These are phyloP conservation scores for Papilio demoleus DNA, from an alignment of 2,888 invertebrate genomes.

Conservation along the genomic window DNA sequence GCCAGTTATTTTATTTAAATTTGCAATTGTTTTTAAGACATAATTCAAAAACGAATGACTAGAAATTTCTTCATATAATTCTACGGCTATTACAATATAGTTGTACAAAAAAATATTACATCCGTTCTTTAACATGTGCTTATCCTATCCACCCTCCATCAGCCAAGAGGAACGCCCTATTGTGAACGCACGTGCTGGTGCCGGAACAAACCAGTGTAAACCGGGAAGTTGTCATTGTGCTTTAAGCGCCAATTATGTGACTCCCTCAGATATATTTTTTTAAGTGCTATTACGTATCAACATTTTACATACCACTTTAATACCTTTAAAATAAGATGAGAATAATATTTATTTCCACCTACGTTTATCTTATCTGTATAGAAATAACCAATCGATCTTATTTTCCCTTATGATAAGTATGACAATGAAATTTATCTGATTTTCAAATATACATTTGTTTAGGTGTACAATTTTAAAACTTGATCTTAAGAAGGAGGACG, in stretches of 20 bases:
- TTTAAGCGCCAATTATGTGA: slow-evolving; percentile 14
- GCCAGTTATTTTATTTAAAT: no score
- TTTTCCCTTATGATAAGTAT: background rate
- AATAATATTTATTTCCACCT: background rate
- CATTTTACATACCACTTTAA: no score
- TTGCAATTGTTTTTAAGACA: no score
- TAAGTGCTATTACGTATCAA: background rate
- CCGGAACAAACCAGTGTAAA: slow-evolving; percentile 33
- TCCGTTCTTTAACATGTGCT: slow-evolving; percentile 12
- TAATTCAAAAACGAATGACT: no score
- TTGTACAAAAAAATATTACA: background rate
- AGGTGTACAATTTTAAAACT: slow-evolving; percentile 6
- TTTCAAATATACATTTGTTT: no score
- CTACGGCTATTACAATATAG: background rate
- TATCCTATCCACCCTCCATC: slow-evolving; percentile 42
- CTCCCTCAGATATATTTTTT: slow-evolving; percentile 26
- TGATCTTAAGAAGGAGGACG: slow-evolving; percentile 12
- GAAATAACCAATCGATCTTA: background rate
- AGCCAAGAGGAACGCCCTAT: slow-evolving; percentile 46
- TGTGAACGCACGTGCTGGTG: slow-evolving; percentile 54
- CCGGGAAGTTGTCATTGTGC: slow-evolving; percentile 24
- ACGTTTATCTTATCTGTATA: background rate
- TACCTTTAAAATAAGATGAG: no score
- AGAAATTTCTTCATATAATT: background rate
- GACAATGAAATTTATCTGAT: background rate